phyloP scores from a whole-genome alignment of 2,113 vertebrate species.

The Vireo altiloquus region DNA sequence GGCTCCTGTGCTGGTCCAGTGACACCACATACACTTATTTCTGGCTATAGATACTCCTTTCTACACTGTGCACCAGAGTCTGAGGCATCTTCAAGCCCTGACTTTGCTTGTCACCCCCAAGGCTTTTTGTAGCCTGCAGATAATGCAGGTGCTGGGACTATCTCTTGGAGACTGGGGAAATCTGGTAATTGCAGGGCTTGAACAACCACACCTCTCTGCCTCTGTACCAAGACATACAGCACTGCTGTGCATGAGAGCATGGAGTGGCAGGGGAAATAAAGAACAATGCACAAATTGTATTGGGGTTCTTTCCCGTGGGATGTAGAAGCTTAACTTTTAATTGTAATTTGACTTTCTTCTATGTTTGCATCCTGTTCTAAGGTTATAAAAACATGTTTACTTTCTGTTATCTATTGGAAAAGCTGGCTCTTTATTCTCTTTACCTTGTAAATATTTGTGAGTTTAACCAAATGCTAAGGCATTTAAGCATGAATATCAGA shows the following conservation, averaged over 20 bases:
- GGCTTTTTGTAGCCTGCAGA: neutral
- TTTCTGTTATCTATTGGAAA: constrained; percentile 2
- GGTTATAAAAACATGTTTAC: constrained; percentile 7
- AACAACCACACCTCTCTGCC: neutral
- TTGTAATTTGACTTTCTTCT: neutral
- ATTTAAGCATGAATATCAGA: neutral
- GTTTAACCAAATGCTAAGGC: neutral
- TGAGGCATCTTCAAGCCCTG: neutral
- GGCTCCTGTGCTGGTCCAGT: neutral
- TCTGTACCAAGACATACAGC: neutral
- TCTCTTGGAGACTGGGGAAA: neutral
- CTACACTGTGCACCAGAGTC: neutral
- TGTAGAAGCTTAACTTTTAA: neutral
- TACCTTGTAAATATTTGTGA: constrained; percentile 29
- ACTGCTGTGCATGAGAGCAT: neutral
- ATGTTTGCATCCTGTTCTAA: constrained; percentile 41
- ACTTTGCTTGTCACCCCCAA: neutral
- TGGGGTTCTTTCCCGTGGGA: neutral
- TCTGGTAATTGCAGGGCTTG: neutral
- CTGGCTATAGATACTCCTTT: neutral
- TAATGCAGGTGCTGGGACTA: neutral
- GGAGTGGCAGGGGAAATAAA: neutral
- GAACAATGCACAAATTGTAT: neutral
- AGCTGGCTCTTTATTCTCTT: neutral
- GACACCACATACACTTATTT: neutral